phyloP scores from a whole-genome alignment of 23 tunicate genomes.

The Halocynthia aurantium region DNA sequence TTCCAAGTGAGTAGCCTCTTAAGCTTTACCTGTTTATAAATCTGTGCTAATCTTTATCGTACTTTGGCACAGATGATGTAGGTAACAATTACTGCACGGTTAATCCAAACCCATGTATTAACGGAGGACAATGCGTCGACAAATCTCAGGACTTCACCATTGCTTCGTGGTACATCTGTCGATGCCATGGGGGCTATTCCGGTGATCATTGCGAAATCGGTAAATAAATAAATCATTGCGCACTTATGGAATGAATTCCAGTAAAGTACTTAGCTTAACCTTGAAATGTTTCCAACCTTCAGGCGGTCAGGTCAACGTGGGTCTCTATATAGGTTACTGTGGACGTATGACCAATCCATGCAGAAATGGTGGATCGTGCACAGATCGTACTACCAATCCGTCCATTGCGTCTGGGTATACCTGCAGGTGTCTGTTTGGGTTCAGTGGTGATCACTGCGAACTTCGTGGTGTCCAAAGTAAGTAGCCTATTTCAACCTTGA shows the following conservation, averaged over 20 bases:
- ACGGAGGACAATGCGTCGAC: background rate
- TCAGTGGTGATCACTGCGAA: constrained; percentile 10
- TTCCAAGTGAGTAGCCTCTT: too few species aligned
- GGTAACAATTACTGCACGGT: background rate
- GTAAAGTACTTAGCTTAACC: too few species aligned
- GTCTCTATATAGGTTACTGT: background rate
- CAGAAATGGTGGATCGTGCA: background rate
- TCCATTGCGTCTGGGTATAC: background rate
- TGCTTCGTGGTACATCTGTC: background rate
- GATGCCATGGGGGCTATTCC: background rate
- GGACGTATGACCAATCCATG: background rate
- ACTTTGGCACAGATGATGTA: too few species aligned
- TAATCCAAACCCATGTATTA: background rate
- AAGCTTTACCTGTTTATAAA: too few species aligned
- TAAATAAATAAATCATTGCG: too few species aligned
- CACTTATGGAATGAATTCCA: too few species aligned
- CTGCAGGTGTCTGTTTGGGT: background rate
- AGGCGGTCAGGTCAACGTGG: too few species aligned
- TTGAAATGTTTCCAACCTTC: too few species aligned
- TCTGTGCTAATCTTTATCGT: too few species aligned
- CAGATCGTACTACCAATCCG: background rate
- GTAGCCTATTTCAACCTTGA: too few species aligned
- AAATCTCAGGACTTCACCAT: background rate
- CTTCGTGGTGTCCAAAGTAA: background rate
- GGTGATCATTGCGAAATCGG: background rate